These are phyloP conservation scores for Pseudocheirus occidentalis DNA, from an alignment of 2,797 vertebrate species.

Conservation along the genomic window DNA sequence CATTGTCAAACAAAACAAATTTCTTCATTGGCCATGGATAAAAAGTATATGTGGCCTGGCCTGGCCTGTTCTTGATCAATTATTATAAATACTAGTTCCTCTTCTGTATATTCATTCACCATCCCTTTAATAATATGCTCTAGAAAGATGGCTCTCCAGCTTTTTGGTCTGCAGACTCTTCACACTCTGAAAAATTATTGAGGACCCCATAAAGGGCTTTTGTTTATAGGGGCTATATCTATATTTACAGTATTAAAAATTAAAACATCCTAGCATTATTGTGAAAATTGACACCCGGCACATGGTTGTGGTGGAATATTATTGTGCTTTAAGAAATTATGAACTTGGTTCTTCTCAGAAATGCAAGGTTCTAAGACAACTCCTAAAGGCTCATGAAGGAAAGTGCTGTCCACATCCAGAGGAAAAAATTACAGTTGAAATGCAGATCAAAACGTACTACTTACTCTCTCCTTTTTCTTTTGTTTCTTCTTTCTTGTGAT, in stretches of 20 bases:
- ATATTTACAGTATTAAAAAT: neutral
- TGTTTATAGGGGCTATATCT: neutral
- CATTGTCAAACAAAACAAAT: neutral
- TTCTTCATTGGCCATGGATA: neutral
- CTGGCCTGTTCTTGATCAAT: neutral
- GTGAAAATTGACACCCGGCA: neutral
- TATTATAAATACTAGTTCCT: neutral
- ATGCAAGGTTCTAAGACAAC: too few species aligned
- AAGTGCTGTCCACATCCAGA: too few species aligned
- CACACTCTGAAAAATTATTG: neutral
- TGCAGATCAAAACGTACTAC: too few species aligned
- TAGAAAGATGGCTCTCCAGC: neutral
- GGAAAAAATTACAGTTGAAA: too few species aligned
- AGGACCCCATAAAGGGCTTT: neutral
- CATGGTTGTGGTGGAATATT: neutral
- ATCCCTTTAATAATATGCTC: neutral
- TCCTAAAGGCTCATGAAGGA: too few species aligned
- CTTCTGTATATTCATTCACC: neutral
- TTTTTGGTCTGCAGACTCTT: neutral
- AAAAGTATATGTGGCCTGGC: neutral
- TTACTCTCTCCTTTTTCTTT: too few species aligned
- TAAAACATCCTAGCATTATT: neutral
- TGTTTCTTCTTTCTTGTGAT: too few species aligned
- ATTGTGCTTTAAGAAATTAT: neutral
- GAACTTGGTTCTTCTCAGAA: too few species aligned